These are phyloP conservation scores for Nasua narica DNA, from an alignment of 2,797 vertebrate species.

Conservation along the genomic window DNA sequence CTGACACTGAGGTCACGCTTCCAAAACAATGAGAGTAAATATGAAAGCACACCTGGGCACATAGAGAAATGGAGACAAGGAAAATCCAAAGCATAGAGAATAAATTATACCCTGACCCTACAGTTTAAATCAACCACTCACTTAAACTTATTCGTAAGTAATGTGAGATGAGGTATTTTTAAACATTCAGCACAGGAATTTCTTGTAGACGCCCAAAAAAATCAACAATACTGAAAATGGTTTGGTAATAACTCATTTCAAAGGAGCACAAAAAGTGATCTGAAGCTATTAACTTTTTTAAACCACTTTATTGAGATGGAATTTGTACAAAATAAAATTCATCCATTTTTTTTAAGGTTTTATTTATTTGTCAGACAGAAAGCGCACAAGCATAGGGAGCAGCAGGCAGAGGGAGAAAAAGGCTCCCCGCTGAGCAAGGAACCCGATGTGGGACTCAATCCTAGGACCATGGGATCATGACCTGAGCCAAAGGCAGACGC, in stretches of 20 bases:
- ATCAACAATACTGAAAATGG: background rate
- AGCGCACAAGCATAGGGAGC: background rate
- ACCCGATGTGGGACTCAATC: too few relatives aligned
- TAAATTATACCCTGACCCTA: background rate
- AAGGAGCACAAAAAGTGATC: background rate
- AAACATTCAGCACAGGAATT: background rate
- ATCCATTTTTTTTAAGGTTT: background rate
- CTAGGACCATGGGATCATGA: background rate
- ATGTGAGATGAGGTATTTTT: background rate
- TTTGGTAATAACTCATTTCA: background rate
- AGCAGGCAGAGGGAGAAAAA: background rate
- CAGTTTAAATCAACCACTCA: background rate
- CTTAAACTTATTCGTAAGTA: background rate
- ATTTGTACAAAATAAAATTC: background rate
- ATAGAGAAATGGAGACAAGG: background rate
- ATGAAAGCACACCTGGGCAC: background rate
- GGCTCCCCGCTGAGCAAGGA: background rate
- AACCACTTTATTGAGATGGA: background rate
- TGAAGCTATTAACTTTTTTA: background rate
- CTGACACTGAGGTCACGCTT: background rate
- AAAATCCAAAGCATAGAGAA: background rate
- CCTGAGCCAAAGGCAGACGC: background rate
- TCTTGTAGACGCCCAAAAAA: background rate
- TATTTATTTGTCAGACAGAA: background rate
- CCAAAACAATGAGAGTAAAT: background rate